These are phyloP conservation scores for Melitaea cinxia DNA, from an alignment of 1,140 invertebrate species.

Conservation along the genomic window DNA sequence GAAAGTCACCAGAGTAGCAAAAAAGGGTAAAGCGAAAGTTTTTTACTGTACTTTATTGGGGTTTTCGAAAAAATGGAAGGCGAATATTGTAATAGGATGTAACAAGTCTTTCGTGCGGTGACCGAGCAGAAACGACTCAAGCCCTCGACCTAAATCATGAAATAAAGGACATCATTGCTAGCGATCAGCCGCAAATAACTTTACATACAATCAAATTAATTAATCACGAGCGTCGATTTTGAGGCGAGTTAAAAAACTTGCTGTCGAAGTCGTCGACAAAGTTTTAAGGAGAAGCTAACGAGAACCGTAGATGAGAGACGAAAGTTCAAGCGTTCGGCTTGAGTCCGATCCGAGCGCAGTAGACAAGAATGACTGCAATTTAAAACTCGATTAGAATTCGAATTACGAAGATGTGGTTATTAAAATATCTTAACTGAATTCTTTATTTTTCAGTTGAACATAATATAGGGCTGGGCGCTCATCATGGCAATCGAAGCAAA, in stretches of 20 bases:
- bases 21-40: background rate
- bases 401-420: slow-evolving; percentile 66
- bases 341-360: slow-evolving; percentile 56
- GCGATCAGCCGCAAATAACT: slow-evolving; percentile 63
- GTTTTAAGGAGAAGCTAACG: slow-evolving; percentile 80
- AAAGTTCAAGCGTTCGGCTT: slow-evolving; percentile 59
- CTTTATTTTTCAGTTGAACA: slow-evolving; percentile 9
- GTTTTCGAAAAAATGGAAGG: slow-evolving; percentile 50
- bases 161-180: slow-evolving; percentile 66
- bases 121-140: slow-evolving; percentile 65
- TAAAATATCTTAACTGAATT: slow-evolving; percentile 49
- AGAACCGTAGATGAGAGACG: slow-evolving; percentile 72
- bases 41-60: background rate
- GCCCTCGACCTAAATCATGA: slow-evolving; percentile 62
- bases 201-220: slow-evolving; percentile 78
- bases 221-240: slow-evolving; percentile 74
- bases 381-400: slow-evolving; percentile 80
- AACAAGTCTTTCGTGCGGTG: slow-evolving; percentile 67
- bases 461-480: background rate
- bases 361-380: slow-evolving; percentile 79
- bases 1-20: slow-evolving; percentile 17
- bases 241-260: slow-evolving; percentile 76
- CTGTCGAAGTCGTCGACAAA: slow-evolving; percentile 62
- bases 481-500: background rate
- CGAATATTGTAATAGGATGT: slow-evolving; percentile 46